Percentiles rank a stretch among this genome's conserved stretches.
Evolutionary conservation across 2,113 vertebrate genomes (phyloP).

Genomic region (Jacana jacana): DNA sequence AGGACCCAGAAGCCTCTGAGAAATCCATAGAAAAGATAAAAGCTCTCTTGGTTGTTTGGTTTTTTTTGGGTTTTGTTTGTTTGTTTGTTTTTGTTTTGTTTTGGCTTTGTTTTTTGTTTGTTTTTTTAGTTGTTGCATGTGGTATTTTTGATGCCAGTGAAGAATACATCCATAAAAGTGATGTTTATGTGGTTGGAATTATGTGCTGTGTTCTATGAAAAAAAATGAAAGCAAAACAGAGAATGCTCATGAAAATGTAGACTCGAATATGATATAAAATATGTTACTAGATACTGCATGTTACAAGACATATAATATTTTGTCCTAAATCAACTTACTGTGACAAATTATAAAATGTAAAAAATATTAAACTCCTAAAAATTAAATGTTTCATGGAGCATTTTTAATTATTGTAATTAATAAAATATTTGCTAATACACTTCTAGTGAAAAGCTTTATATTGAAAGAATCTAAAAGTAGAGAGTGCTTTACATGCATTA

Average conservation of each 20-base stretch:
- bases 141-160: neutral
- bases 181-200: neutral
- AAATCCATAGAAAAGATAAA: slow-evolving; percentile 2
- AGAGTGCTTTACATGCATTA: neutral
- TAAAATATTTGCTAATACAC: neutral
- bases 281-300: neutral
- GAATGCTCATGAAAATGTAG: neutral
- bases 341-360: neutral
- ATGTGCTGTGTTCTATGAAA: neutral
- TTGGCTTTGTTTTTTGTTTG: no score
- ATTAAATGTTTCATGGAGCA: neutral
- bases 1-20: slow-evolving; percentile 16
- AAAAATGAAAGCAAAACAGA: slow-evolving; percentile 1
- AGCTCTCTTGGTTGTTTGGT: neutral
- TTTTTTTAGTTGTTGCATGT: neutral
- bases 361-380: neutral
- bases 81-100: no score
- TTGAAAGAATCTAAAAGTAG: neutral
- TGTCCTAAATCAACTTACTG: neutral
- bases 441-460: neutral
- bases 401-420: neutral
- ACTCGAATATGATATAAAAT: neutral
- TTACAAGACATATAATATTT: neutral
- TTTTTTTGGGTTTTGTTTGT: neutral
- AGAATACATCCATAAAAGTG: neutral